Base-by-base conservation (phyloP, 2,888 invertebrate species). In the Aleiodes leptofemur region DNA sequence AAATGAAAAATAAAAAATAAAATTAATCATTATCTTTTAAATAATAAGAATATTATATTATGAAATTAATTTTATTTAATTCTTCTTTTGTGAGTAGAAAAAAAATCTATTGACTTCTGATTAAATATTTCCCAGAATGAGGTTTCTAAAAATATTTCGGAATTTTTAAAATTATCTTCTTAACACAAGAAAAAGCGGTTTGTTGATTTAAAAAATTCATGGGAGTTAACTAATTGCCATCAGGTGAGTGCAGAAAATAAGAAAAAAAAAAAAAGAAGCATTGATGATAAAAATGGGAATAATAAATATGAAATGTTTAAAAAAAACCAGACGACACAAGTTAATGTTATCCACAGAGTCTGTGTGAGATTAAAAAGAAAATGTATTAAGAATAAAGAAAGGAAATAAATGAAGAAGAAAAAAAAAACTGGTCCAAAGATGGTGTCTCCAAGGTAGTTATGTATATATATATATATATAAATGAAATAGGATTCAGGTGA, bases 401-500 rank as follows among this genome's bases (percentile, higher is more conserved):
- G 16, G 9, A 16, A 14, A 53, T 16, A 16, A 34, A 34, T 34
- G 34, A 6, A 9, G 74, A 72, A 51, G n/a, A n/a, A 72, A 74
- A 78, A 68, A 78, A 77, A 56, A 79, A 77, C 78, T 74, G 76
- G 78, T 79, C 74, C 61, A 50, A 77, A 80, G 74, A 77, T 78
- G 76, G 79, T 72, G 76, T 76, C 72, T 71, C 57, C 61, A 43
- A 43, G 43, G 11, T 69, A 38, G 7, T 55, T 31, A 71, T n/a
- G 9, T 14, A 69, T 59, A 69, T 59, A 77, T 75, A 53, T 57
- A 51, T 72, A 74, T 31, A 57, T 55, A 56, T 72, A 72, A 66
- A 76, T 61, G 31, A 69, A 64, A 75, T 69, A 64, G 70, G 76
- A 78, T 78, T 75, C 70, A 74, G 71, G 75, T 69, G 74, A 74